Evolutionary conservation across 37 sponge, comb jelly and placozoan genomes (phyloP).

Genomic region (Halisarca cf. caerulea): DNA sequence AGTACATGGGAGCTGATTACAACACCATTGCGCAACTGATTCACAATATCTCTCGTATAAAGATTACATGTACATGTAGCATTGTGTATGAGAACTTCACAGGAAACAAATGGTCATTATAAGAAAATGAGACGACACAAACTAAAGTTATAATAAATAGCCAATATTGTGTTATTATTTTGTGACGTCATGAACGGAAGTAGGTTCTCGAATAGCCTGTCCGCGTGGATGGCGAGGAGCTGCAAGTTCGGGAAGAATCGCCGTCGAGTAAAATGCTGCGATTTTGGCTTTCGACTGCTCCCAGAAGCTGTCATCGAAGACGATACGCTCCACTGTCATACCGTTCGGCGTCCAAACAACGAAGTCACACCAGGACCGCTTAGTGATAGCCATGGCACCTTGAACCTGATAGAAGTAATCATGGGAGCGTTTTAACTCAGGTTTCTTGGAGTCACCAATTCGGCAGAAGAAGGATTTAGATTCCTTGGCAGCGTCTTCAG

Average conservation of each 20-base stretch:
- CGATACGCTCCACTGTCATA: neutral
- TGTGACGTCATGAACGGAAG: neutral
- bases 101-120: neutral
- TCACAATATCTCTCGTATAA: neutral
- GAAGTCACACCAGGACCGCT: constrained; percentile 19
- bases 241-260: neutral
- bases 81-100: neutral
- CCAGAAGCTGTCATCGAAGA: neutral
- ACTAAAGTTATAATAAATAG: too few species aligned
- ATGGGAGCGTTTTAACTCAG: too few species aligned
- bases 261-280: neutral
- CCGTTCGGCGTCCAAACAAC: constrained; percentile 6
- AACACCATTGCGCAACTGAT: too few species aligned
- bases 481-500: neutral
- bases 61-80: neutral
- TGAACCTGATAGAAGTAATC: too few species aligned
- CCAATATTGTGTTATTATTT: neutral
- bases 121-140: too few species aligned
- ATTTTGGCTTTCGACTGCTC: neutral
- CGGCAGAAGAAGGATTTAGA: neutral
- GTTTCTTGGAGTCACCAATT: neutral
- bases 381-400: neutral
- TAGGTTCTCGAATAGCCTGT: neutral
- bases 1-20: too few species aligned
- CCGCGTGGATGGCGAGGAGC: neutral